These are phyloP conservation scores for Dicranocentrus wangi DNA, from an alignment of 2,888 invertebrate species.

Conservation along the genomic window DNA sequence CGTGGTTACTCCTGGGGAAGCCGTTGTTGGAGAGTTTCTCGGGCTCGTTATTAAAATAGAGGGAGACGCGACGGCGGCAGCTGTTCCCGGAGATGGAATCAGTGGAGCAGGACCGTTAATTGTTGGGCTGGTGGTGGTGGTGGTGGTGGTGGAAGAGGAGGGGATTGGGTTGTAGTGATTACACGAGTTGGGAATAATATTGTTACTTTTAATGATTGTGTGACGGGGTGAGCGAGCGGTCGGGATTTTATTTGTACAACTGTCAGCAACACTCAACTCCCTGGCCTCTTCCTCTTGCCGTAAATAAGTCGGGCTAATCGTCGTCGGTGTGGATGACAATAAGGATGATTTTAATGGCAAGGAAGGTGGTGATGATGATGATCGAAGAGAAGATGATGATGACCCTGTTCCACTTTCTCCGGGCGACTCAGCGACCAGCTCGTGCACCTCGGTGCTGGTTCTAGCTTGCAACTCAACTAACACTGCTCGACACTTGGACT, in stretches of 20 bases:
- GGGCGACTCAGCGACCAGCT: constrained; percentile 59
- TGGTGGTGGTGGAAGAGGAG: neutral
- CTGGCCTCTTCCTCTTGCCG: constrained; percentile 1
- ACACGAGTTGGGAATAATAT: constrained; percentile 13
- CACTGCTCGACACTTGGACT: constrained; percentile 51
- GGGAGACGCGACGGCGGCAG: too few species aligned
- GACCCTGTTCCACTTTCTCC: constrained; percentile 64
- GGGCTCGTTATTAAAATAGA: constrained; percentile 55
- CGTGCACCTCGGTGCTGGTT: constrained; percentile 51
- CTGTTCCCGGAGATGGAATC: neutral
- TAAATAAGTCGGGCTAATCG: constrained; percentile 48
- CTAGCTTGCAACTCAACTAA: constrained; percentile 57
- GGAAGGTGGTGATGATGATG: constrained; percentile 48
- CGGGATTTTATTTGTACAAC: constrained; percentile 49
- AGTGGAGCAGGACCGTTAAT: constrained; percentile 1
- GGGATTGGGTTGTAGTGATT: neutral
- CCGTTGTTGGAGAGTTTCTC: constrained; percentile 44
- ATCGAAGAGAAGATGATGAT: constrained; percentile 45
- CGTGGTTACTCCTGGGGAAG: constrained; percentile 26
- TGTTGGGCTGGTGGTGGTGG: neutral
- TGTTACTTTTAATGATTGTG: constrained; percentile 54
- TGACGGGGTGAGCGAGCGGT: constrained; percentile 24
- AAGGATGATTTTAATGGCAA: constrained; percentile 51
- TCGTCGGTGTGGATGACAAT: constrained; percentile 57
- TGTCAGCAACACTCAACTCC: constrained; percentile 55